Percentiles rank a stretch among this genome's conserved stretches.
Evolutionary conservation across 2,888 invertebrate species (phyloP).

Genomic region (Axea sp.): DNA sequence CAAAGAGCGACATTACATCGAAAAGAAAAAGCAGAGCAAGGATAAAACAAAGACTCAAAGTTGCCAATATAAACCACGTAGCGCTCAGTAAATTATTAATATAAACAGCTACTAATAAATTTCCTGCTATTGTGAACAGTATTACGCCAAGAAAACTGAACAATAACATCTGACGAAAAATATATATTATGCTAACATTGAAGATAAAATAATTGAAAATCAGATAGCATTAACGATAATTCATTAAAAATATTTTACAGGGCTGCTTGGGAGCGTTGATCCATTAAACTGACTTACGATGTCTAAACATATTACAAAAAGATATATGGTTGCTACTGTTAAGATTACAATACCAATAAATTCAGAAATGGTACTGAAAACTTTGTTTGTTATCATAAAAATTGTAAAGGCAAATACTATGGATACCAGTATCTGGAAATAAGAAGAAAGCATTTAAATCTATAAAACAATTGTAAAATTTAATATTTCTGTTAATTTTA

Average conservation of each 20-base stretch:
- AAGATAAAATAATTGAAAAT: neutral
- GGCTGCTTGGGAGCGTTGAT: constrained; percentile 60
- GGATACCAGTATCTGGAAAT: constrained; percentile 60
- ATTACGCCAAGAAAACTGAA: constrained; percentile 69
- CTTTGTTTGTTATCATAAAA: constrained; percentile 60
- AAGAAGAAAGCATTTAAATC: no score
- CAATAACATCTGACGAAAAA: constrained; percentile 68
- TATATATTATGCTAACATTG: constrained; percentile 8
- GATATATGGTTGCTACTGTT: constrained; percentile 65
- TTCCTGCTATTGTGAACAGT: constrained; percentile 66
- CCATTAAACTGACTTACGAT: constrained; percentile 68
- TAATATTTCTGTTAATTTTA: neutral
- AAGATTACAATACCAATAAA: constrained; percentile 66
- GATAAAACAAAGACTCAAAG: constrained; percentile 64
- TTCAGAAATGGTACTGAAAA: constrained; percentile 50
- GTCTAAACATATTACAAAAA: constrained; percentile 69
- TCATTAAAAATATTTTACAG: no score
- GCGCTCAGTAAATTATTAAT: neutral
- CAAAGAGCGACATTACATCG: constrained; percentile 65
- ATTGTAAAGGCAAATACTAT: constrained; percentile 66
- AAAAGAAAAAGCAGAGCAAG: constrained; percentile 67
- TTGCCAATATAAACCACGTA: constrained; percentile 57
- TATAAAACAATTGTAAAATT: no score
- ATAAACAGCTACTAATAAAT: constrained; percentile 57
- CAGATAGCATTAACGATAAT: no score